Evolutionary conservation across 1,140 invertebrate genomes (phyloP).

Genomic region (Dufourea novaeangliae): DNA sequence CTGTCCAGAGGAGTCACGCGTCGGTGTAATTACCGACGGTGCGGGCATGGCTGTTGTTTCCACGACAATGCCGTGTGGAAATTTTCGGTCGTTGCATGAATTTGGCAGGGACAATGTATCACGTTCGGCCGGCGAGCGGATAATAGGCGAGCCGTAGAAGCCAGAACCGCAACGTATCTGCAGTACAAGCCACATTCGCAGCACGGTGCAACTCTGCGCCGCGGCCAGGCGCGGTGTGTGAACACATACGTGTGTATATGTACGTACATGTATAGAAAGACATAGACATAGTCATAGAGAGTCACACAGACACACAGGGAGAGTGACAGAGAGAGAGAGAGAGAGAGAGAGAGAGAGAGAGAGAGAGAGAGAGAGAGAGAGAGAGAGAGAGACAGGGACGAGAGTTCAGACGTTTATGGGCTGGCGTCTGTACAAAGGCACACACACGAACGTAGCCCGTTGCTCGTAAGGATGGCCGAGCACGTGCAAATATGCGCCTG

Average conservation of each 20-base stretch:
- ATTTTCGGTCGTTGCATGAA: constrained; percentile 66
- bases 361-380: neutral
- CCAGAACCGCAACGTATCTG: constrained; percentile 74
- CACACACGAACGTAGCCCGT: neutral
- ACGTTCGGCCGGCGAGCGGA: constrained; percentile 51
- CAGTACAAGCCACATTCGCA: constrained; percentile 70
- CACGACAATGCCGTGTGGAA: constrained; percentile 17
- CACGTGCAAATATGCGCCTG: neutral
- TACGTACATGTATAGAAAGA: no score
- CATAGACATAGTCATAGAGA: no score
- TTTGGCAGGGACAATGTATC: constrained; percentile 70
- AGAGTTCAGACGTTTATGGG: constrained; percentile 28
- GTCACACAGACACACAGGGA: neutral
- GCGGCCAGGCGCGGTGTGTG: neutral
- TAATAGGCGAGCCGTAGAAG: constrained; percentile 45
- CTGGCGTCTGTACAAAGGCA: constrained; percentile 12
- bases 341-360: no score
- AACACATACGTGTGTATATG: no score
- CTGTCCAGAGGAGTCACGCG: constrained; percentile 23
- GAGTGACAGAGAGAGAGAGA: no score
- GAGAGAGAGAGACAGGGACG: no score
- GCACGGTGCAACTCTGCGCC: constrained; percentile 54
- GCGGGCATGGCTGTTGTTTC: constrained; percentile 12
- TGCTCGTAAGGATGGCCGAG: neutral
- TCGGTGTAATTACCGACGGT: constrained; percentile 32